These are phyloP conservation scores for Helicoverpa zea DNA, from an alignment of 1,140 invertebrate species.

Conservation along the genomic window DNA sequence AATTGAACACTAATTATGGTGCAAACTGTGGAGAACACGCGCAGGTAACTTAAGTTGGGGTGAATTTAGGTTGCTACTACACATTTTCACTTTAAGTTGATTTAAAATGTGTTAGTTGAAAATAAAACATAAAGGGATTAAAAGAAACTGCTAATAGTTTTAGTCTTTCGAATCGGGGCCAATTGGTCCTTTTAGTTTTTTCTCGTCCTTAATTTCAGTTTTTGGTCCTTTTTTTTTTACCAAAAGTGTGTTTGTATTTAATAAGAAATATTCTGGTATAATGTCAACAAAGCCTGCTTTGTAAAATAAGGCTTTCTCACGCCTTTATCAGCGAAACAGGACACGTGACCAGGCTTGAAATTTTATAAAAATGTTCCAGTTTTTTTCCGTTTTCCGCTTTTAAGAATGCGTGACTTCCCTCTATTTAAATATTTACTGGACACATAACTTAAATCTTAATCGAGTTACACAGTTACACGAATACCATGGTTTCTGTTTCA, in stretches of 20 bases:
- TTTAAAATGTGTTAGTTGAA: neutral
- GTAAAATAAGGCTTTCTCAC: no score
- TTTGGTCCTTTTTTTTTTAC: no score
- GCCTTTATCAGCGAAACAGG: no score
- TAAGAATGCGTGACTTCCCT: slow-evolving; percentile 10
- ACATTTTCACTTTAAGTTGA: neutral
- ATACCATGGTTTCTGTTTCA: neutral
- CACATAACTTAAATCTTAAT: slow-evolving; percentile 40
- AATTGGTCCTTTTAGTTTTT: no score
- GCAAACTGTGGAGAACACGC: slow-evolving; percentile 18
- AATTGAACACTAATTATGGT: slow-evolving; percentile 26
- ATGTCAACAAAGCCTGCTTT: no score
- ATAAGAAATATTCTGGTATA: no score
- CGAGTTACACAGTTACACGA: slow-evolving; percentile 30
- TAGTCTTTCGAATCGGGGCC: no score
- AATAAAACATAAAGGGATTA: no score
- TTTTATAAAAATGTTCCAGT: neutral
- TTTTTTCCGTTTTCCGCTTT: neutral
- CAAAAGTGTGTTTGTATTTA: no score
- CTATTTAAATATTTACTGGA: slow-evolving; percentile 37
- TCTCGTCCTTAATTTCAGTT: no score
- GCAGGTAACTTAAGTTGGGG: neutral
- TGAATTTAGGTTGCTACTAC: neutral
- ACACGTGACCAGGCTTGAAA: no score
- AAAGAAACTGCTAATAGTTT: no score